phyloP scores from a whole-genome alignment of 2,113 vertebrate genomes.

The Zosterops borbonicus region DNA sequence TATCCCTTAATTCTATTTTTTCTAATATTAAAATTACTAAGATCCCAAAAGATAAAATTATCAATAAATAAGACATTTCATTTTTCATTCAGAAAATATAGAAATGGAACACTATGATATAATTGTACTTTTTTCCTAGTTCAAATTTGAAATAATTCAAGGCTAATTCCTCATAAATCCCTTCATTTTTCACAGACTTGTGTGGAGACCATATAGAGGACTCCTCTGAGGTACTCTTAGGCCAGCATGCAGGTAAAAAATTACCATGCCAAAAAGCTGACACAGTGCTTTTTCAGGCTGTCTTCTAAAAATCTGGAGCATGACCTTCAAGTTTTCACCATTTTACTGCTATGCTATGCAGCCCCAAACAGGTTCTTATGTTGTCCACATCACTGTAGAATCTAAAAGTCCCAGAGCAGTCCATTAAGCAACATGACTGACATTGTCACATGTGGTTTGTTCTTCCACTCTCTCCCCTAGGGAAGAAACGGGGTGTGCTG shows the following conservation, averaged over 20 bases:
- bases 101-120: background rate
- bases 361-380: background rate
- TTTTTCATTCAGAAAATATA: background rate
- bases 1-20: background rate
- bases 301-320: background rate
- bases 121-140: background rate
- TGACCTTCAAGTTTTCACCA: background rate
- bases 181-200: background rate
- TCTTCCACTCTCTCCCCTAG: background rate
- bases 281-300: background rate
- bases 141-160: background rate
- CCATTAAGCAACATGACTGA: constrained; percentile 19
- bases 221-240: background rate
- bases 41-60: background rate
- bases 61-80: background rate
- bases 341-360: background rate
- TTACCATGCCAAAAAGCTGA: background rate
- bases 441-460: background rate
- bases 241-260: background rate
- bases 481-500: background rate
- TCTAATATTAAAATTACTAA: background rate
- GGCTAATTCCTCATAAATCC: background rate
- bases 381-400: background rate
- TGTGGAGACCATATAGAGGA: background rate
- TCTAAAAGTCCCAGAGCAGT: background rate